A percentile compares a stretch with the other conserved stretches of the same genome.
phyloP scores from a whole-genome alignment of 2,888 invertebrate genomes.

The Drosophila pegasa region DNA sequence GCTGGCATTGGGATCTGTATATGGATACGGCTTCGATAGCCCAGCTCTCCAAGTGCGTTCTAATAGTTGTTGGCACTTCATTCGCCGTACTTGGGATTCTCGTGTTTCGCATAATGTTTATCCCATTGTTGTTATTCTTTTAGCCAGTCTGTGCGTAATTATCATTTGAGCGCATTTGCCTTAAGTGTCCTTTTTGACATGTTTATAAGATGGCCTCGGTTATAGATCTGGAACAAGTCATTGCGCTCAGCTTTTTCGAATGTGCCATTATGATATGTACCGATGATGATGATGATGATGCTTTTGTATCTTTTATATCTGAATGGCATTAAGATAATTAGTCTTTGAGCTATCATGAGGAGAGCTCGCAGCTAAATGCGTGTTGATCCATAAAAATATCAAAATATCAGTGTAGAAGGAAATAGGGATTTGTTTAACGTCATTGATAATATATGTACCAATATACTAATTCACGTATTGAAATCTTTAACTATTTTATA shows the following conservation, averaged over 20 bases:
- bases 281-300: constrained; percentile 42
- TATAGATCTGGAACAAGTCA: constrained; percentile 21
- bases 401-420: neutral
- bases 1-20: constrained; percentile 8
- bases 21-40: constrained; percentile 47
- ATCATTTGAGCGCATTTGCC: constrained; percentile 78
- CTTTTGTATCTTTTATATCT: constrained; percentile 13
- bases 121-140: constrained; percentile 51
- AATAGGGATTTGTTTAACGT: neutral
- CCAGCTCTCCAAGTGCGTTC: constrained; percentile 69
- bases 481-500: no score
- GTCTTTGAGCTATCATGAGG: neutral
- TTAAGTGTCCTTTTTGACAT: constrained; percentile 81
- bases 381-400: neutral
- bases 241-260: constrained; percentile 9
- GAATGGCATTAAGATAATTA: constrained; percentile 1
- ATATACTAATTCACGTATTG: no score
- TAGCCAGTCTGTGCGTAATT: constrained; percentile 60
- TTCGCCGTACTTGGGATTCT: constrained; percentile 49
- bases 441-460: no score
- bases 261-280: constrained; percentile 24
- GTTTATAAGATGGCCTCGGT: constrained; percentile 71
- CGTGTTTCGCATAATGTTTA: constrained; percentile 42
- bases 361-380: neutral
- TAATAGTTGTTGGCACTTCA: constrained; percentile 80